Conservation (phyloP, 2,888 invertebrate species). For the Caenorhabditis afra region DNA sequence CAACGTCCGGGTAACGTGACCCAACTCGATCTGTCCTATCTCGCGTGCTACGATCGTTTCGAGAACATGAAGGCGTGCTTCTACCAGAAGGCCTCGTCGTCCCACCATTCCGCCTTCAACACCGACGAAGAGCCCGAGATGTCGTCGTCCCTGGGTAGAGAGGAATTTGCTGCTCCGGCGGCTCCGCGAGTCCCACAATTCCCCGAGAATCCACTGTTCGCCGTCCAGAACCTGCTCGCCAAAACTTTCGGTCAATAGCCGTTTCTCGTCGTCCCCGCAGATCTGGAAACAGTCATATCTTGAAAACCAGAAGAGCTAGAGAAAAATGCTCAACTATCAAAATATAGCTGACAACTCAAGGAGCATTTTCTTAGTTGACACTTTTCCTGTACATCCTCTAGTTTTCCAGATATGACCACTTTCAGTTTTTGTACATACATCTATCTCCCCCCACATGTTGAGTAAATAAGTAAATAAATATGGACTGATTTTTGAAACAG, state of each 20-base stretch:
- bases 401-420: too few relatives aligned
- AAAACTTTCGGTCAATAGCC: conserved; percentile 62
- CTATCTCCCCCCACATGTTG: too few relatives aligned
- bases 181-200: conserved; percentile 33
- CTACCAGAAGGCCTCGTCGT: conserved; percentile 65
- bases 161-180: conserved; percentile 29
- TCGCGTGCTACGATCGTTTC: conserved; percentile 73
- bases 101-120: conserved; percentile 58
- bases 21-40: conserved; percentile 72
- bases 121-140: conserved; percentile 28
- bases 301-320: too few relatives aligned
- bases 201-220: conserved; percentile 37
- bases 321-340: too few relatives aligned
- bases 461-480: too few relatives aligned
- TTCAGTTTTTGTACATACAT: too few relatives aligned
- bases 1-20: conserved; percentile 75
- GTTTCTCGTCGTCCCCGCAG: too few relatives aligned
- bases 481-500: too few relatives aligned
- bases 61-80: conserved; percentile 75
- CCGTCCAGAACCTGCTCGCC: conserved; percentile 48
- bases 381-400: too few relatives aligned
- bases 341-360: too few relatives aligned
- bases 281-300: too few relatives aligned
- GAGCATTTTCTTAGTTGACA: too few relatives aligned
- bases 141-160: conserved; percentile 11